A percentile compares a stretch with the other conserved stretches of the same genome.
These are phyloP conservation scores for Gouania willdenowi DNA, from an alignment of 2,797 vertebrate species.

Conservation along the genomic window DNA sequence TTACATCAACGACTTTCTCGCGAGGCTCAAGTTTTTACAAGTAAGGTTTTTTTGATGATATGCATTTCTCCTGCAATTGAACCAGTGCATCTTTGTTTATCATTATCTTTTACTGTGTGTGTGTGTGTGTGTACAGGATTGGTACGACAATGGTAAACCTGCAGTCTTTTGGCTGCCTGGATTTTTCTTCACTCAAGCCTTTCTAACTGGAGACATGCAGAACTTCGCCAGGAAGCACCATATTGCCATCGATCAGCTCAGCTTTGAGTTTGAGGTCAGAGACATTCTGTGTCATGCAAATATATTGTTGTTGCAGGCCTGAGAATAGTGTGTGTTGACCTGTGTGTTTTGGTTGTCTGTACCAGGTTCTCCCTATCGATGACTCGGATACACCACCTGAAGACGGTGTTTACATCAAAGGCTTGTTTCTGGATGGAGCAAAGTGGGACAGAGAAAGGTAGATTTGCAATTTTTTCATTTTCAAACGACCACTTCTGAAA, in stretches of 20 bases:
- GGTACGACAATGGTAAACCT: slow-evolving; percentile 84
- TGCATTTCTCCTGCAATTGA: too few relatives aligned
- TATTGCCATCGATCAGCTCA: slow-evolving; percentile 89
- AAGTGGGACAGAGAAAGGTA: slow-evolving; percentile 88
- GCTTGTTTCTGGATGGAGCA: slow-evolving; percentile 92
- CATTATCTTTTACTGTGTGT: not conserved
- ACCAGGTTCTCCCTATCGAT: slow-evolving; percentile 82
- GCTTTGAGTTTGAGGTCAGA: slow-evolving; percentile 90
- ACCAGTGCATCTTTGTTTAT: not conserved
- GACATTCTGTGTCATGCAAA: not conserved
- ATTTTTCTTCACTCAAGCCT: slow-evolving; percentile 98
- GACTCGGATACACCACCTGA: slow-evolving; percentile 74
- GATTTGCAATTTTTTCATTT: too few relatives aligned
- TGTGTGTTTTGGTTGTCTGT: not conserved
- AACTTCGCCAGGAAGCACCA: slow-evolving; percentile 94
- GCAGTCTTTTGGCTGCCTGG: slow-evolving; percentile 92
- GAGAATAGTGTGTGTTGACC: not conserved
- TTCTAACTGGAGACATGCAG: slow-evolving; percentile 94
- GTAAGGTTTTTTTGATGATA: too few relatives aligned
- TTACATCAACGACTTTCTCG: slow-evolving; percentile 87
- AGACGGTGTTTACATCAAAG: slow-evolving; percentile 88
- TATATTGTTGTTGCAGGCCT: not conserved
- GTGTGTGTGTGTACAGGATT: slow-evolving; percentile 71
- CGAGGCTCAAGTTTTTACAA: slow-evolving; percentile 87
- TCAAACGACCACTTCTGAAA: too few relatives aligned